Conservation (phyloP, 2,888 invertebrate genomes). For the Malthinus flaveolus region DNA sequence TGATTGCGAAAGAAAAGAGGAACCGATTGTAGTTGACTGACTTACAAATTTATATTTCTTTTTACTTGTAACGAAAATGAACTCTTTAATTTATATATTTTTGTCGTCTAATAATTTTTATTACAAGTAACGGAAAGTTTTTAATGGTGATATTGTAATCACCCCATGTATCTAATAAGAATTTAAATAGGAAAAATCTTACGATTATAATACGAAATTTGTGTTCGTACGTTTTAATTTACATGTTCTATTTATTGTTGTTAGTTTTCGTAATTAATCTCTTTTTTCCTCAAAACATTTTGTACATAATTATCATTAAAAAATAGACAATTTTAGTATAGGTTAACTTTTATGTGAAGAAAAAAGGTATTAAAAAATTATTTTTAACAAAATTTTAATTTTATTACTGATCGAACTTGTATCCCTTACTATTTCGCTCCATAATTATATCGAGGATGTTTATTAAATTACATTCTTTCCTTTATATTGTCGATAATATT, state of each 20-base stretch:
- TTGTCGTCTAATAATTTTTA: conserved; percentile 22
- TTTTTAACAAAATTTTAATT: neutral
- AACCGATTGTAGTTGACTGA: conserved; percentile 23
- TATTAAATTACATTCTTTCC: too few species aligned
- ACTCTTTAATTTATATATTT: conserved; percentile 11
- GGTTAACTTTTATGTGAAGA: conserved; percentile 6
- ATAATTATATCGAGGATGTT: neutral
- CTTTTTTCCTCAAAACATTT: conserved; percentile 13
- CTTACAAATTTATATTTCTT: conserved; percentile 26
- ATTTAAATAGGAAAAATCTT: conserved; percentile 23
- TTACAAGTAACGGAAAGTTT: conserved; percentile 33
- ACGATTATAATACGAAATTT: conserved; percentile 27
- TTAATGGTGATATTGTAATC: conserved; percentile 33
- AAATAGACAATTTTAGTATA: neutral
- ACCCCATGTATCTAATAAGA: conserved; percentile 31
- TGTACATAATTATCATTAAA: conserved; percentile 10
- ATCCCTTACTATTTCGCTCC: neutral
- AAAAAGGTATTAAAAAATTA: conserved; percentile 4
- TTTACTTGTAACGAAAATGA: conserved; percentile 31
- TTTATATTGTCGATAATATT: too few species aligned
- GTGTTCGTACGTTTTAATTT: conserved; percentile 33
- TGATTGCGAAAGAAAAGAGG: neutral
- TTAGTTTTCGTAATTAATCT: conserved; percentile 30
- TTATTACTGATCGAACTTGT: neutral
- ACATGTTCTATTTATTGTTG: conserved; percentile 37